Base-by-base conservation (phyloP, 2,888 invertebrate genomes). In the Agelastica alni region DNA sequence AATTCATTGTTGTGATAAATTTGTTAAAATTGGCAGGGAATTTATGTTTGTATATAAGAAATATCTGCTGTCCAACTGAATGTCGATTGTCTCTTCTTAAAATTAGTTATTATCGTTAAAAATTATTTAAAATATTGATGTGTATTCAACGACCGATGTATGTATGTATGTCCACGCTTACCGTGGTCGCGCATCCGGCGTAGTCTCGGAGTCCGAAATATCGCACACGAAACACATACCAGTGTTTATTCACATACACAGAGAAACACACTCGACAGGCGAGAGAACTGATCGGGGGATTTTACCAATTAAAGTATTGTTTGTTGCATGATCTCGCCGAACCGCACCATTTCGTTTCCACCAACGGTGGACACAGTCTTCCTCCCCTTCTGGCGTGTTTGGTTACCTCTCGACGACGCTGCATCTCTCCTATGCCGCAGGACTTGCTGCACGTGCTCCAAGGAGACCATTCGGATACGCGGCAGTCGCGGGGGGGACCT, bases 281-380 rank as follows among this genome's bases (percentile, higher is more conserved):
- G 17, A 43, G 20, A 30, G 39, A 14, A n/a, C n/a, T n/a, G n/a
- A n/a, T n/a, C n/a, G n/a, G n/a, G n/a, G n/a, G 20, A 22, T 16
- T 36, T 22, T 67, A 83, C 85, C 85, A 85, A 74, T 83, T 82
- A 77, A 85, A 85, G 76, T 84, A 85, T 66, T 77, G 79, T 70
- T 80, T 78, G 71, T 82, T 81, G 74, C 88, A 88, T 56, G 85
- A 84, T 62, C 83, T 80, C 59, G 85, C 84, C 61, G 89, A 87
- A 53, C 93, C 92, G 74, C 94, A 94, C 93, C 93, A 93, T 71
- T 91, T 86, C 12, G 91, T 90, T 72, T 93, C 89, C 61, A 87
- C 83, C 49, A 93, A 82, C 7, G 91, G 88, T 4, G 92, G 92
- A 79, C 96, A 96, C 4, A 87, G 82, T 18, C 84, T 80, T 6